Evolutionary conservation across 2,888 invertebrate species (phyloP), one percentile per base, ranked within the genome.

Genomic region (Glyphotaelius pellucidus): DNA sequence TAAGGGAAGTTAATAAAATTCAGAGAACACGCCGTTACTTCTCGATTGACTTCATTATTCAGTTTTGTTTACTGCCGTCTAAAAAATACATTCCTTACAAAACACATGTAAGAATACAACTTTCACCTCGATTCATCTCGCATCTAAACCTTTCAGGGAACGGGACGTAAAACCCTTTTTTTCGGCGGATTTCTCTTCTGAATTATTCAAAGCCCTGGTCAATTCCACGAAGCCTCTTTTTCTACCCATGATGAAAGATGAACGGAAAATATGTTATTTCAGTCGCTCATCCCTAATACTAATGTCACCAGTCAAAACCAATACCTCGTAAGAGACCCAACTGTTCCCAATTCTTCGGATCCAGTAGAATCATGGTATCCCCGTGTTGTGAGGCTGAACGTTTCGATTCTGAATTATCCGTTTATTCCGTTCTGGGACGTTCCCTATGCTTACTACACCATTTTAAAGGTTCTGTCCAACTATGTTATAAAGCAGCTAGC

Each of bases 171-270:
- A 87, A 87, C 52, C 47, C 87, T 67, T 87, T 87, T n/a, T 87
- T 87, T 86, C 42, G 52, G 19, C 87, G 87, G 87, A 87, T 87
- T 87, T 52, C 67, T 47, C 52, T n/a, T 67, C n/a, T 87, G 87
- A 87, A 87, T 87, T 87, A 87, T 87, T 87, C 87, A 87, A 52
- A 87, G 32, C 87, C 87, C 87, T 32, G 87, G 87, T 87, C 87
- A 87, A 87, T 52, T 52, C 87, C 42, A 85, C 31, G n/a, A 84
- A 84, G 19, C 84, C 32, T 35, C 84, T 38, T 35, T 35, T 85
- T 35, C 38, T n/a, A 31, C 32, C 4, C 81, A 5, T 32, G 81
- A 32, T n/a, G 67, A 67, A 67, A 67, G 1, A 67, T 25, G 7
- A 25, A 67, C 67, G 25, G 67, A 67, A n/a, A n/a, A 67, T 9